These are phyloP conservation scores for Chitala chitala DNA, from an alignment of 2,113 vertebrate genomes.

Conservation along the genomic window DNA sequence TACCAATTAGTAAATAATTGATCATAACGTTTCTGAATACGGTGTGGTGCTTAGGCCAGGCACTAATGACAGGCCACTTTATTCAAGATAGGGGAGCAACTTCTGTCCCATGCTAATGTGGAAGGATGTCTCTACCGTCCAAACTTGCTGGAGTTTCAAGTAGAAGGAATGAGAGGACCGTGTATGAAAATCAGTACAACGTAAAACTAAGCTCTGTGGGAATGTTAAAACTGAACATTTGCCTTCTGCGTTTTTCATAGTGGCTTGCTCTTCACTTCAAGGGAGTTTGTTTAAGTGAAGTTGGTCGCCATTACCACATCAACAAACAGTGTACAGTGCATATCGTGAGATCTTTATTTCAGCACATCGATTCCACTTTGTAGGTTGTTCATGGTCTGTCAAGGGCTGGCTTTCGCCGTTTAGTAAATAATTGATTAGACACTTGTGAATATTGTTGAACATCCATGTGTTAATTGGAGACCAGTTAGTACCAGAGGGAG, in stretches of 20 bases:
- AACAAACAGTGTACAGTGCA: neutral
- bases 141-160: neutral
- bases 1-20: constrained; percentile 24
- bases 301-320: neutral
- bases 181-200: neutral
- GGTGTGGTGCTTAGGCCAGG: neutral
- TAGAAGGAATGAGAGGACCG: neutral
- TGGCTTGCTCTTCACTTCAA: neutral
- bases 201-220: neutral
- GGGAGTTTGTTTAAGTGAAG: neutral
- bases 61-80: constrained; percentile 15
- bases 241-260: neutral
- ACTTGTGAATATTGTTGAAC: constrained; percentile 25
- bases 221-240: neutral
- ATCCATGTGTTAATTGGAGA: constrained; percentile 25
- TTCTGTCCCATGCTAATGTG: neutral
- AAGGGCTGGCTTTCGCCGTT: constrained; percentile 20
- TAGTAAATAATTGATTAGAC: constrained; percentile 28
- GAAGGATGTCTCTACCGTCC: neutral
- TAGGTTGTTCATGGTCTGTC: constrained; percentile 3
- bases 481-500: constrained; percentile 19
- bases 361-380: constrained; percentile 8
- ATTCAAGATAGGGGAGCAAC: neutral
- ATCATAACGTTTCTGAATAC: constrained; percentile 14
- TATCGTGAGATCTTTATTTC: constrained; percentile 15